Base-by-base conservation (phyloP, 2,888 invertebrate species). In the Antheraea yamamai region DNA sequence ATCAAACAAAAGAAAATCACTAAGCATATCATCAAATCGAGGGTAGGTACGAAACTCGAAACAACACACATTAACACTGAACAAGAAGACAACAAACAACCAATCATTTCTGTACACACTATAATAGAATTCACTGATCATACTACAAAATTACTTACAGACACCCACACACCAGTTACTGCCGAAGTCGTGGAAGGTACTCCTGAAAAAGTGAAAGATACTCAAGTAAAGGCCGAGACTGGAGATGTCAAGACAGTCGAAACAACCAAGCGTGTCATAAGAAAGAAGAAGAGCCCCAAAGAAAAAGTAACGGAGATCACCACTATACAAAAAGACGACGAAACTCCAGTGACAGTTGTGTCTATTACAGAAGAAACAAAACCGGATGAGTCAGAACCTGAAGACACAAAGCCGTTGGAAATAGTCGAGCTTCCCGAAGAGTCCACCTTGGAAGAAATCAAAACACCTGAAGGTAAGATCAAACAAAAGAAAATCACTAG, bases 321-420 rank as follows among this genome's bases (percentile, higher is more conserved):
- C 0, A 81, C 81, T 0, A 73, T 80, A 30, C 76, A 79, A 55
- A 76, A 79, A 47, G 81, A 79, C 20, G 79, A 82, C 20, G 78
- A 79, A 20, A 75, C 71, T 0, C 80, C 80, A 0, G 75, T 87
- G 2, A 89, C 87, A 0, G 89, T 87, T 0, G 84, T 91, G 0
- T 74, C 78, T 0, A 78, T 79, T 81, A 88, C 74, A 82, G 92
- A 83, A 84, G 89, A 76, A 84, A 91, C 80, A 79, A 84, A 79
- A 87, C 90, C 61, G 83, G 90, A 78, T 86, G 89, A 39, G 88
- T 89, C 73, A 66, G 76, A n/a, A n/a, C n/a, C n/a, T n/a, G n/a
- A n/a, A n/a, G n/a, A n/a, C n/a, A n/a, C n/a, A n/a, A n/a, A n/a
- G n/a, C n/a, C n/a, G n/a, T n/a, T n/a, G n/a, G n/a, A n/a, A n/a